Percentiles rank a stretch among this genome's conserved stretches.
Conservation (phyloP, 2,113 vertebrate genomes). For the Rhabdornis inornatus region DNA sequence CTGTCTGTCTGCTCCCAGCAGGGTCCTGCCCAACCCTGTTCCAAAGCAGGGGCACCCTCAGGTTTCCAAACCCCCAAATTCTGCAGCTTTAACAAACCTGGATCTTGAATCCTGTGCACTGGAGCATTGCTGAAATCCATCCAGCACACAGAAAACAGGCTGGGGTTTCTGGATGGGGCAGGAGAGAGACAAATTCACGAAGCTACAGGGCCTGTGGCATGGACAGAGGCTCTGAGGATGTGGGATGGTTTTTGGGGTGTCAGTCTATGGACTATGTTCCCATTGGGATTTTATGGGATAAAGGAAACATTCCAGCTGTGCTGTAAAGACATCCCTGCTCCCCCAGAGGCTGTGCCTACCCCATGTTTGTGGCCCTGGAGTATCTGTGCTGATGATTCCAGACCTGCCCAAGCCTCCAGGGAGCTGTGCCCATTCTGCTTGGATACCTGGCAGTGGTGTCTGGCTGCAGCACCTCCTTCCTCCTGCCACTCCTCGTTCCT, state of each 20-base stretch:
- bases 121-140: neutral
- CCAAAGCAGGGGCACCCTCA: neutral
- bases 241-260: rapidly evolving
- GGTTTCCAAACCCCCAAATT: neutral
- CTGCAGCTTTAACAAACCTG: neutral
- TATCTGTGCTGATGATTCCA: neutral
- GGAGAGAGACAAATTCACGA: neutral
- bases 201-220: rapidly evolving
- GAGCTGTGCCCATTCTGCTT: rapidly evolving
- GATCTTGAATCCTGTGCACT: neutral
- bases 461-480: neutral
- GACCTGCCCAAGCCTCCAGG: neutral
- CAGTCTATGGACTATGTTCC: neutral
- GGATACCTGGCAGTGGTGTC: rapidly evolving
- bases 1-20: neutral
- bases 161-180: neutral
- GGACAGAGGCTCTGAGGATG: neutral
- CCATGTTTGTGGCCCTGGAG: rapidly evolving
- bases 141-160: rapidly evolving
- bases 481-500: neutral
- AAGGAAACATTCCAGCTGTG: neutral
- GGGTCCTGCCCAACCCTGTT: neutral
- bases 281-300: rapidly evolving
- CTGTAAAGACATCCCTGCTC: rapidly evolving
- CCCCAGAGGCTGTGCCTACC: rapidly evolving